phyloP scores from a whole-genome alignment of 2,113 vertebrate species.

The Lates calcarifer region DNA sequence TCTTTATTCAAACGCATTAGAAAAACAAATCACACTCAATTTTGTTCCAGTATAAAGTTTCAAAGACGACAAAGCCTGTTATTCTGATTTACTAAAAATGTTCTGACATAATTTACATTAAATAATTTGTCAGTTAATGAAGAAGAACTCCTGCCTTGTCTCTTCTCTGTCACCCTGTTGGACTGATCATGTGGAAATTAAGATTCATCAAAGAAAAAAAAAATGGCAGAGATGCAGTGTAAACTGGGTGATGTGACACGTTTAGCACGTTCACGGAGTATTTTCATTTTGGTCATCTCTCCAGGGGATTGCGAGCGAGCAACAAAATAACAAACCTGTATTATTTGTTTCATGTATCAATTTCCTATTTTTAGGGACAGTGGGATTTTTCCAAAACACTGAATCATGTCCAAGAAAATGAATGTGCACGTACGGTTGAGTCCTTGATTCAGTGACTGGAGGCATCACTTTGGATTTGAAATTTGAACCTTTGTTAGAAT shows the following conservation, averaged over 20 bases:
- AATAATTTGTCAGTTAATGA: not conserved
- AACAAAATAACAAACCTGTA: not conserved
- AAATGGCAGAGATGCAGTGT: not conserved
- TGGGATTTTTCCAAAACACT: not conserved
- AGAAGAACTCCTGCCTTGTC: not conserved
- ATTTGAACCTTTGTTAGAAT: too few species aligned
- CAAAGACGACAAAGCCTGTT: not conserved
- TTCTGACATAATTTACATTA: not conserved
- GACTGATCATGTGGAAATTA: not conserved
- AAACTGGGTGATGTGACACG: not conserved
- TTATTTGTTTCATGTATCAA: too few species aligned
- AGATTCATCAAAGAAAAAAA: not conserved
- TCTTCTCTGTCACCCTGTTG: not conserved
- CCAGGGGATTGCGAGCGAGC: not conserved
- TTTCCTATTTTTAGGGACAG: too few species aligned
- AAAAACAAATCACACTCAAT: slow-evolving; percentile 30
- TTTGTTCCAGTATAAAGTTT: slow-evolving; percentile 15
- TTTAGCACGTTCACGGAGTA: not conserved
- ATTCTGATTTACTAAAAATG: not conserved
- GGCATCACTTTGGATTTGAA: too few species aligned
- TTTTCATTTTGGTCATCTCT: not conserved
- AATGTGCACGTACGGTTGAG: too few species aligned
- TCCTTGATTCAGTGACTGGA: too few species aligned
- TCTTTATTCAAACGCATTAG: slow-evolving; percentile 35
- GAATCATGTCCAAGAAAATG: not conserved